Conservation (phyloP, 2,797 vertebrate genomes). For the Eidolon dupreanum region DNA sequence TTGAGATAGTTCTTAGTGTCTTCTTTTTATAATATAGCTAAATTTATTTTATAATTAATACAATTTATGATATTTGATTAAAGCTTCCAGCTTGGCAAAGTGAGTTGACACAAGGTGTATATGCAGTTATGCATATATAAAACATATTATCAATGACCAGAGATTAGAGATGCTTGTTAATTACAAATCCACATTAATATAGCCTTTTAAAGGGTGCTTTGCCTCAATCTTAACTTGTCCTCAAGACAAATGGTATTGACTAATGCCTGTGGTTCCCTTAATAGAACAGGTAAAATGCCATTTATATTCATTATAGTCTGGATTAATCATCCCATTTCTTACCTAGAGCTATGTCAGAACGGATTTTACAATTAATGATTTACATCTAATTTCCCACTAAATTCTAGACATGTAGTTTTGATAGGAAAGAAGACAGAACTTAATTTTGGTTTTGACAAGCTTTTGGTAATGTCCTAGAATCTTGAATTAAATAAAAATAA, state of each 20-base stretch:
- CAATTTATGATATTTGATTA: not conserved
- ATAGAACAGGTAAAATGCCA: conserved; percentile 57
- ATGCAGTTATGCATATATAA: not conserved
- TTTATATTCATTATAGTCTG: conserved; percentile 71
- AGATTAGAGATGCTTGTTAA: not conserved
- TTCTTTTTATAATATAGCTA: not conserved
- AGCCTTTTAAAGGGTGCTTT: not conserved
- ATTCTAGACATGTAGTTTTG: not conserved
- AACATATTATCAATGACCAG: not conserved
- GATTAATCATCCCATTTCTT: conserved; percentile 61
- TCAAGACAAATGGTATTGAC: conserved; percentile 71
- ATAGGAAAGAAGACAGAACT: not conserved
- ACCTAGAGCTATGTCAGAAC: conserved; percentile 44
- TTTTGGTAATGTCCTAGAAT: not conserved
- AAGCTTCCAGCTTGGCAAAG: not conserved
- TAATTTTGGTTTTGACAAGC: not conserved
- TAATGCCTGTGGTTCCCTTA: conserved; percentile 59
- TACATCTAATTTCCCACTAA: conserved; percentile 31
- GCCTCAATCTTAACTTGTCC: conserved; percentile 52
- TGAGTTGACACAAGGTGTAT: not conserved
- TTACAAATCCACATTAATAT: conserved; percentile 46
- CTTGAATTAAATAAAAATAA: conserved; percentile 25
- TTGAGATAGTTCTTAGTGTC: not conserved
- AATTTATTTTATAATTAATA: not conserved
- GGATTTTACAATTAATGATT: conserved; percentile 62